Percentiles rank a stretch among this genome's conserved stretches.
Evolutionary conservation across 2,888 invertebrate genomes (phyloP).

Genomic region (Pocota personata): DNA sequence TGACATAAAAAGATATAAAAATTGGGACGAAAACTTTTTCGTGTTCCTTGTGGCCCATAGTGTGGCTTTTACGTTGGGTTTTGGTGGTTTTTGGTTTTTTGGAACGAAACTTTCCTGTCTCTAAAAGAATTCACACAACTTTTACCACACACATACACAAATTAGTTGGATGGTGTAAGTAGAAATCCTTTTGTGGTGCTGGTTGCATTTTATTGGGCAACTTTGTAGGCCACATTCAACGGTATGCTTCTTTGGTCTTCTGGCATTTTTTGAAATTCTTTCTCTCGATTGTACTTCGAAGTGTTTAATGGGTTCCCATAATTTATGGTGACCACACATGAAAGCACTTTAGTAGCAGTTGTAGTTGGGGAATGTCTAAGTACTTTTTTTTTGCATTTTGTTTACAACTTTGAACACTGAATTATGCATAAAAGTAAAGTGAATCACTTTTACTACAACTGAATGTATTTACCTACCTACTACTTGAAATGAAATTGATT

Average conservation of each 20-base stretch:
- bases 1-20: background rate
- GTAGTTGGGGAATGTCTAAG: background rate
- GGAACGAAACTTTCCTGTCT: background rate
- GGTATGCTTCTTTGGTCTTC: background rate
- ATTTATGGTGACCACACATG: background rate
- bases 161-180: slow-evolving; percentile 12
- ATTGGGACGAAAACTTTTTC: background rate
- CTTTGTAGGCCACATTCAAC: background rate
- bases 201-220: background rate
- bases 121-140: background rate
- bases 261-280: background rate
- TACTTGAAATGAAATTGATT: too few species aligned
- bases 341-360: background rate
- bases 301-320: slow-evolving; percentile 1
- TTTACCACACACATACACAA: background rate
- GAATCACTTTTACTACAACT: background rate
- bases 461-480: too few species aligned
- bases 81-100: background rate
- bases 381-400: background rate
- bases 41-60: background rate
- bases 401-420: background rate
- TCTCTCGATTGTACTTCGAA: background rate
- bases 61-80: background rate
- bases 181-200: background rate
- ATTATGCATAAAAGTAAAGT: background rate